Percentiles rank a stretch among this genome's conserved stretches.
These are phyloP conservation scores for Cosmorhoe ocellata DNA, from an alignment of 2,888 invertebrate genomes.

Conservation along the genomic window DNA sequence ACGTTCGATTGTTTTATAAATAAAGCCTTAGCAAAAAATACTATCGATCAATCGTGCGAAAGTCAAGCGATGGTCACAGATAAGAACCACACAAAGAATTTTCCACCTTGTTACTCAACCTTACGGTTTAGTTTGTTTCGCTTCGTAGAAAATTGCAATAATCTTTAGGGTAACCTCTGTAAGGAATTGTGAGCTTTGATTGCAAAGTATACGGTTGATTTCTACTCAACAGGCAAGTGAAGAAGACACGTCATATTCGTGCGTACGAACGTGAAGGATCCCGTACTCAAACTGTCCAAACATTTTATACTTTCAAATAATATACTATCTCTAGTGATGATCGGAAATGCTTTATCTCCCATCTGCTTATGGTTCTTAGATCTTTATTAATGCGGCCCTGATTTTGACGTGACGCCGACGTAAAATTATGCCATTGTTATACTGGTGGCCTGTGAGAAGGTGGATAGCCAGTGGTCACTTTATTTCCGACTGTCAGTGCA, in stretches of 20 bases:
- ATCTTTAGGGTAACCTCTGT: conserved; percentile 25
- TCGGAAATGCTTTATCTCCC: conserved; percentile 73
- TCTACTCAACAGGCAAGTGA: conserved; percentile 30
- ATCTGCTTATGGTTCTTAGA: conserved; percentile 77
- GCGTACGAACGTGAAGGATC: conserved; percentile 76
- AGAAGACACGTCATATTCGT: conserved; percentile 70
- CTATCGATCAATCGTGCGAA: conserved; percentile 83
- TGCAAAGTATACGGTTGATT: conserved; percentile 36
- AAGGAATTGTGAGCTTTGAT: conserved; percentile 46
- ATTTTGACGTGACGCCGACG: conserved; percentile 68
- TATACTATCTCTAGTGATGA: conserved; percentile 76
- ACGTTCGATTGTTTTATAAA: conserved; percentile 82
- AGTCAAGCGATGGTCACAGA: conserved; percentile 70
- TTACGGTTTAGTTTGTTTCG: conserved; percentile 34
- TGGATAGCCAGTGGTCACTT: conserved; percentile 47
- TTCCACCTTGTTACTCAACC: conserved; percentile 35
- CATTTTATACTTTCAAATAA: conserved; percentile 82
- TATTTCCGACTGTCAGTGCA: conserved; percentile 55
- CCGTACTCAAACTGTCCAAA: conserved; percentile 79
- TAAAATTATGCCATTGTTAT: conserved; percentile 76
- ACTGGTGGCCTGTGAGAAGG: conserved; percentile 21
- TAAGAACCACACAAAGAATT: conserved; percentile 46
- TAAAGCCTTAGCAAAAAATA: conserved; percentile 79
- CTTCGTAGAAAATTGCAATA: conserved; percentile 37
- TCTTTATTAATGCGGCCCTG: conserved; percentile 75